These are phyloP conservation scores for Metridium senile DNA, from an alignment of 92 coral and sea anemone genomes.

Conservation along the genomic window DNA sequence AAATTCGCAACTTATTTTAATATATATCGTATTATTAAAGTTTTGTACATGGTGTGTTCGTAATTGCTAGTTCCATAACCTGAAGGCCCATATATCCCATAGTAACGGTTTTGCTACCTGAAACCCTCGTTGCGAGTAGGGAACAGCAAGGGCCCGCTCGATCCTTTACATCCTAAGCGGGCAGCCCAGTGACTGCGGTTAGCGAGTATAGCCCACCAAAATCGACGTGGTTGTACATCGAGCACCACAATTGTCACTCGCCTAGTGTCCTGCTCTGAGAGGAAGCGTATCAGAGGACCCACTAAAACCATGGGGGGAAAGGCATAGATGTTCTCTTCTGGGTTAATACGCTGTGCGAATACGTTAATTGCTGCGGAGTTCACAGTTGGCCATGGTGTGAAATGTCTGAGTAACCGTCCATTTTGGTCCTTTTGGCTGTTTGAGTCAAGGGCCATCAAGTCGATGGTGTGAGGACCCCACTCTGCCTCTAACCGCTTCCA, in stretches of 20 bases:
- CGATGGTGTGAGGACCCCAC: constrained; percentile 28
- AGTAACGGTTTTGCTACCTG: constrained; percentile 10
- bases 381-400: constrained; percentile 57
- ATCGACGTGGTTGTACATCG: constrained; percentile 43
- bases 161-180: constrained; percentile 30
- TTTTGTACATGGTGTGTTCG: not conserved
- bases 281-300: constrained; percentile 47
- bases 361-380: constrained; percentile 41
- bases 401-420: constrained; percentile 30
- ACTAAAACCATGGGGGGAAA: constrained; percentile 34
- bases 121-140: constrained; percentile 30
- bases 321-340: constrained; percentile 35
- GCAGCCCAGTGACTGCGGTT: constrained; percentile 20
- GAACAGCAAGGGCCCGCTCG: constrained; percentile 24
- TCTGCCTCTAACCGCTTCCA: constrained; percentile 2
- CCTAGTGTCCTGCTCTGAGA: constrained; percentile 14
- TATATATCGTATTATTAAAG: no score
- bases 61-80: not conserved
- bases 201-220: constrained; percentile 54
- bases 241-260: constrained; percentile 38
- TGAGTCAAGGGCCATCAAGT: constrained; percentile 52
- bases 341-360: constrained; percentile 31
- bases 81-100: constrained; percentile 44
- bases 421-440: constrained; percentile 33
- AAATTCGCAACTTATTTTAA: not conserved